Conservation (phyloP, 2,888 invertebrate species). For the Pseudococcus longispinus region DNA sequence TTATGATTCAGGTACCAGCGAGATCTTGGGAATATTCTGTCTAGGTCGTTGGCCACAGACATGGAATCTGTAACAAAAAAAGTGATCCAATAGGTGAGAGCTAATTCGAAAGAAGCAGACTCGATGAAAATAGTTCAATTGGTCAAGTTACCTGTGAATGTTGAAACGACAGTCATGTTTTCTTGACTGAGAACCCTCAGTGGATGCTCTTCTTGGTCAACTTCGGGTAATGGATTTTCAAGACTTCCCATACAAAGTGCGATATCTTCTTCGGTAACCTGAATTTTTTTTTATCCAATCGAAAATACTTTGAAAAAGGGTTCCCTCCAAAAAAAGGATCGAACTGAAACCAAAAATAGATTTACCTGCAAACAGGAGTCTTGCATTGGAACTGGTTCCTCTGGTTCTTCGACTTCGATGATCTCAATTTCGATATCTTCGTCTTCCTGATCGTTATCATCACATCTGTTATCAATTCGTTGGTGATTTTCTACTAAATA, state of each 20-base stretch:
- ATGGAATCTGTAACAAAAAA: conserved; percentile 64
- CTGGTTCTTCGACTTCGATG: conserved; percentile 79
- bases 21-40: conserved; percentile 70
- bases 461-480: conserved; percentile 64
- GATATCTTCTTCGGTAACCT: conserved; percentile 86
- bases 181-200: conserved; percentile 88
- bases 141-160: conserved; percentile 74
- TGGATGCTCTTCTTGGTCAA: conserved; percentile 84
- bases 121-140: conserved; percentile 58
- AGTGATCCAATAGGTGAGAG: neutral
- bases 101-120: neutral
- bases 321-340: neutral
- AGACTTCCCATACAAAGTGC: conserved; percentile 82
- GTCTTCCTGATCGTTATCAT: conserved; percentile 66
- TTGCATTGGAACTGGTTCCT: conserved; percentile 84
- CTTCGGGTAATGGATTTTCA: conserved; percentile 75
- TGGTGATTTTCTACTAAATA: neutral
- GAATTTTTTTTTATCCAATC: neutral
- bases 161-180: conserved; percentile 88
- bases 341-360: too few species aligned
- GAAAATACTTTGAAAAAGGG: neutral
- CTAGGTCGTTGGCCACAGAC: conserved; percentile 70
- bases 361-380: conserved; percentile 84
- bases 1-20: conserved; percentile 37
- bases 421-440: conserved; percentile 79